Evolutionary conservation across 2,797 vertebrate species (phyloP).

Genomic region (Schizopygopsis pylzovi): DNA sequence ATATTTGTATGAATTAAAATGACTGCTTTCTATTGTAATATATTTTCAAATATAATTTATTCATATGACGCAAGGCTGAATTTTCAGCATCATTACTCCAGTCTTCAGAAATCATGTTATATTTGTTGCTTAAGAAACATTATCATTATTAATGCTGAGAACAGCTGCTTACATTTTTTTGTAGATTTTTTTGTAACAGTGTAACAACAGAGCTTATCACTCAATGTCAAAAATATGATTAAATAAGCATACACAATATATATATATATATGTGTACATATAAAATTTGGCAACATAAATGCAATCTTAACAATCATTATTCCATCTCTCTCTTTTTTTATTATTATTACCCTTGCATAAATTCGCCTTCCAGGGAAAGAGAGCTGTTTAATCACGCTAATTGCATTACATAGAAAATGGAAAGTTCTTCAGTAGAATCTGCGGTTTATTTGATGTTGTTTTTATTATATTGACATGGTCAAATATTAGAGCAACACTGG

Average conservation of each 20-base stretch:
- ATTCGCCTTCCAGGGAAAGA: neutral
- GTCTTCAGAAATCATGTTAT: neutral
- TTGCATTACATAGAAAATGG: conserved; percentile 1
- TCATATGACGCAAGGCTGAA: neutral
- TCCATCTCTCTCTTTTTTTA: neutral
- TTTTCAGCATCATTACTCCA: neutral
- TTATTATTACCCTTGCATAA: no score
- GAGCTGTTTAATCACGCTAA: neutral
- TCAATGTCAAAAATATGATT: neutral
- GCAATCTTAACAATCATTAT: neutral
- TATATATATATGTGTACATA: no score
- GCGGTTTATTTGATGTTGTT: neutral
- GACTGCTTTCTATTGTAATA: neutral
- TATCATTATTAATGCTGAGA: neutral
- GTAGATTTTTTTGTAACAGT: neutral
- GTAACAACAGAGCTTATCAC: neutral
- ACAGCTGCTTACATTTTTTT: neutral
- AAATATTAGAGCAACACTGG: neutral
- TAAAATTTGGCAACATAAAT: neutral
- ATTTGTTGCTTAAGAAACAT: neutral
- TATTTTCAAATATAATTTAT: neutral
- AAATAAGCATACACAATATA: neutral
- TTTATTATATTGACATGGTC: conserved; percentile 7
- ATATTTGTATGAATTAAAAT: no score
- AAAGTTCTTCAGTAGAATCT: neutral